Conservation (phyloP, 2,888 invertebrate genomes). For the Enchytraeus crypticus region DNA sequence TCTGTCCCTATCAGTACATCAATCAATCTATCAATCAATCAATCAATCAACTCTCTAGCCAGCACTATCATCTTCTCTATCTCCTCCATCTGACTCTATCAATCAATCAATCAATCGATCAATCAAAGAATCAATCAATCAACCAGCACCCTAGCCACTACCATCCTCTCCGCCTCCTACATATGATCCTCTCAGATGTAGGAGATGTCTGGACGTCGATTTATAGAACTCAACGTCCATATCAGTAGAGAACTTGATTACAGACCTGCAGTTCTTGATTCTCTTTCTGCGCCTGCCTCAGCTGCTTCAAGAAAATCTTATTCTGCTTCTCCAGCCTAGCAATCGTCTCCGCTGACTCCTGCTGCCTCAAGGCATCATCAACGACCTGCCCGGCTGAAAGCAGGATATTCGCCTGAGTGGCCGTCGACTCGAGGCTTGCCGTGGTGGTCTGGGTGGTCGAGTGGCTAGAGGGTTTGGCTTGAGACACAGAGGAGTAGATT, state of each 20-base stretch:
- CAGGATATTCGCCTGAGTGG: too few species aligned
- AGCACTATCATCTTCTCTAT: slow-evolving; percentile 8
- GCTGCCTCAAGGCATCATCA: too few species aligned
- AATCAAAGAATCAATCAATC: slow-evolving; percentile 8
- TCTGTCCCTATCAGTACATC: neutral
- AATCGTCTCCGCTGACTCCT: neutral
- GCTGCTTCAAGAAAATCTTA: slow-evolving; percentile 3
- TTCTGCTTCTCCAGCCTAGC: slow-evolving; percentile 12
- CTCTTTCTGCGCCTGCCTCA: slow-evolving; percentile 10
- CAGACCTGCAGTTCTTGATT: slow-evolving; percentile 7
- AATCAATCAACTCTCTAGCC: slow-evolving; percentile 13
- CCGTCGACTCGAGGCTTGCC: neutral
- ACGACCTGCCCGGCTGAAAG: too few species aligned
- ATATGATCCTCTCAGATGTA: slow-evolving; percentile 3
- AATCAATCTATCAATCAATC: neutral
- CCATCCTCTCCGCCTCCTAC: slow-evolving; percentile 10
- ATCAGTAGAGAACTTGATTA: too few species aligned
- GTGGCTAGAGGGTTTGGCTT: too few species aligned
- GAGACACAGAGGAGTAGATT: slow-evolving; percentile 3
- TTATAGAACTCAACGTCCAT: too few species aligned
- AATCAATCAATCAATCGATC: neutral
- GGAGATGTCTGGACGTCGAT: too few species aligned
- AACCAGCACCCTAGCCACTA: slow-evolving; percentile 3
- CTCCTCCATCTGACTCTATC: slow-evolving; percentile 7
- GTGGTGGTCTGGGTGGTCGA: too few species aligned